Base-by-base conservation (phyloP, 2,797 vertebrate species). In the Lerista edwardsae region DNA sequence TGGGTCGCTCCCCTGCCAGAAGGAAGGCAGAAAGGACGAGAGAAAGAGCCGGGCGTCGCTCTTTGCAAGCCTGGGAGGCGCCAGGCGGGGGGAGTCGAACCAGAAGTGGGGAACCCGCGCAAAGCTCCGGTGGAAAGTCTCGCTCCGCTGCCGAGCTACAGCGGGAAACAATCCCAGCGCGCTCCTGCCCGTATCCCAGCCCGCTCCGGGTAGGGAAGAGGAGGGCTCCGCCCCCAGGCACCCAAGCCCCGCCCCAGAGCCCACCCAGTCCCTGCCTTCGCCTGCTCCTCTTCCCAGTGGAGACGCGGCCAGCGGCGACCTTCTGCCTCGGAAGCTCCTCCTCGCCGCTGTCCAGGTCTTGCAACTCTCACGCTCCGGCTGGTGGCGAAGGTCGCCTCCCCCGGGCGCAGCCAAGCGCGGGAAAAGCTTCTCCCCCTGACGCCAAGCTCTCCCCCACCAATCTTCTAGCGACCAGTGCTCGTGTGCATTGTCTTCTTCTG, bases 231-330 rank as follows among this genome's bases (percentile, higher is more conserved):
- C 81, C 81, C 73, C 14, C 7, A 4, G 36, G 36, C n/a, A 15
- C 39, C n/a, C 41, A 12, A 21, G 29, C 55, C 55, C 69, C 80
- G 71, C 71, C 71, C 34, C 62, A 64, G 39, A n/a, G 31, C 71
- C 85, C 78, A 51, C 81, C 82, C 71, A 72, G 65, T 25, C 23
- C 61, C 59, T 69, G 59, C 55, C 73, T 67, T 65, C 89, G 79
- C 44, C 78, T 61, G 6, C 62, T 2, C 29, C 17, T 51, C 59
- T 75, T 67, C 73, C 6, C 19, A 6, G 27, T 17, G 71, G 59
- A 27, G 71, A 15, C 25, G 25, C 25, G 11, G 11, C 64, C 78
- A 11, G 41, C 29, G 6, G 19, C 39, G 44, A 14, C 8, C 67
- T 57, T n/a, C 51, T 14, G 36, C 67, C 36, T 2, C 47, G 1